Evolutionary conservation across 2,113 vertebrate species (phyloP).

Genomic region (Phalacrocorax pelagicus): DNA sequence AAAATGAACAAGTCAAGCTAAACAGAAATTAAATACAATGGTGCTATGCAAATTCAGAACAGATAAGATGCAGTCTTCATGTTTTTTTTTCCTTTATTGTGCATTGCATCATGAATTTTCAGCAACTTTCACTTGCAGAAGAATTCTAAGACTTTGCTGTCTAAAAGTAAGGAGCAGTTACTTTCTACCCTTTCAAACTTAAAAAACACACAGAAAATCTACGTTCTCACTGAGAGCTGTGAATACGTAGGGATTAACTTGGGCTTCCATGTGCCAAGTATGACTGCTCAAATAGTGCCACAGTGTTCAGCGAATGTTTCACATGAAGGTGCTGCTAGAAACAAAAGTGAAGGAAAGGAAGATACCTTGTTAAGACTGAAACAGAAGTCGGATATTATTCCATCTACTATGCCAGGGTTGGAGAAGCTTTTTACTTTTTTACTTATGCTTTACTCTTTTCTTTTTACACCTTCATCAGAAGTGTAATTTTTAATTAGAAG

Average conservation of each 20-base stretch:
- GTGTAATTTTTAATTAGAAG: neutral
- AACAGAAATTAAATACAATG: neutral
- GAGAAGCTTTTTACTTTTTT: neutral
- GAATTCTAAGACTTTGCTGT: neutral
- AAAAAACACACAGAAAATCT: neutral
- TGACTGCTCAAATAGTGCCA: neutral
- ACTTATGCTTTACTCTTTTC: neutral
- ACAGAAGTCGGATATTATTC: neutral
- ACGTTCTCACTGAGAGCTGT: neutral
- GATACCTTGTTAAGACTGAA: neutral
- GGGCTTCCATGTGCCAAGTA: neutral
- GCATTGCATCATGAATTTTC: neutral
- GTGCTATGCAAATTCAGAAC: neutral
- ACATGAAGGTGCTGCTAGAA: neutral
- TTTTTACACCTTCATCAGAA: neutral
- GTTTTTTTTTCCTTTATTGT: neutral
- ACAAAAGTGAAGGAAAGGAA: neutral
- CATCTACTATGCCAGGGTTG: neutral
- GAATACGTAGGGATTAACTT: neutral
- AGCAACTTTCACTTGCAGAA: neutral
- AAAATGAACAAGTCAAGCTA: neutral
- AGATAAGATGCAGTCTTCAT: neutral
- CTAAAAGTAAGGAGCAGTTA: neutral
- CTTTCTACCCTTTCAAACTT: neutral
- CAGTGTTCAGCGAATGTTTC: neutral